A percentile compares a stretch with the other conserved stretches of the same genome.
Evolutionary conservation across 2,888 invertebrate species (phyloP).

Genomic region (Dicyrtoma fusca): DNA sequence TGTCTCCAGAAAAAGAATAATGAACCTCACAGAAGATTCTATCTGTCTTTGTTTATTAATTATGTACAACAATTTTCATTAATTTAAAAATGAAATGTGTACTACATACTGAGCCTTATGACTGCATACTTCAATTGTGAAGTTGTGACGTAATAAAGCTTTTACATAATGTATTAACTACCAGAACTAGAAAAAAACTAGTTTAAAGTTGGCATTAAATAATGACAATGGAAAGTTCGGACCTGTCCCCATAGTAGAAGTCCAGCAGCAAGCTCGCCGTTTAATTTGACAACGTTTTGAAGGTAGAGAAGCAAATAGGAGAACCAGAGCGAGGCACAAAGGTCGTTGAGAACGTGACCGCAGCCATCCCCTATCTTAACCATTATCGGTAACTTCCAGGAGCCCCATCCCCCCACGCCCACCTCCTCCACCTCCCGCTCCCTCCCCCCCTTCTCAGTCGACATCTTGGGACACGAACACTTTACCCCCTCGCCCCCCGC

Average conservation of each 20-base stretch:
- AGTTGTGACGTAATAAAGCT: background rate
- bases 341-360: slow-evolving; percentile 88
- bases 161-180: too few species aligned
- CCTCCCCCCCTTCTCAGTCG: background rate
- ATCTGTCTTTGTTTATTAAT: too few species aligned
- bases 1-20: too few species aligned
- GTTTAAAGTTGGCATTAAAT: too few species aligned
- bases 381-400: background rate
- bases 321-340: slow-evolving; percentile 94
- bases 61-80: too few species aligned
- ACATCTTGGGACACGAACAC: background rate
- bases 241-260: slow-evolving; percentile 75
- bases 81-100: too few species aligned
- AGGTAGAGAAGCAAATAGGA: slow-evolving; percentile 86
- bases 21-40: too few species aligned
- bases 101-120: background rate
- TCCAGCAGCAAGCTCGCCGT: slow-evolving; percentile 63
- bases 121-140: background rate
- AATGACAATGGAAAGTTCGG: too few species aligned
- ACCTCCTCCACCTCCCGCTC: background rate
- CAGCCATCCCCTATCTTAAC: slow-evolving; percentile 30
- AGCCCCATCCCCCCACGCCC: background rate
- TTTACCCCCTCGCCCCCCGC: background rate
- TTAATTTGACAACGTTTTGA: slow-evolving; percentile 65
- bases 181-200: too few species aligned